Evolutionary conservation across 2,797 vertebrate genomes (phyloP), one percentile per base, ranked within the genome.

Genomic region (Typhlichthys subterraneus): DNA sequence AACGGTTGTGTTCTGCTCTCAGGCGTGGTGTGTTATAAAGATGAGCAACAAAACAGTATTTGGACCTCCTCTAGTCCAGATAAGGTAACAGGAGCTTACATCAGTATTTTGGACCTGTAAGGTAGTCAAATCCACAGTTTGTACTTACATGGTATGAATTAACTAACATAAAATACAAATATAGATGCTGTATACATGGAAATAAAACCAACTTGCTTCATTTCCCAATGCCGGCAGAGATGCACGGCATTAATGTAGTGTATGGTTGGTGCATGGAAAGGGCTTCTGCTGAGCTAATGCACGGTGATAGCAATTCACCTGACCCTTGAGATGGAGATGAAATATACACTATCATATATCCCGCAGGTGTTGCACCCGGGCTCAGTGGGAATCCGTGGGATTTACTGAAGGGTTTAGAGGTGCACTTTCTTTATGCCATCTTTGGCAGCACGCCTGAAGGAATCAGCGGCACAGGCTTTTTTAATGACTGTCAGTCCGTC

Each of bases 291-390:
- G 72, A 72, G 48, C 69, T 70, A 72, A 80, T 59, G 57, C 17
- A 1, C 42, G 10, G 52, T 67, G 76, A 64, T 50, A 67, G 62
- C 59, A 78, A 84, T 85, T 75, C 64, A 77, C 50, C 76, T 75
- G 75, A 72, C 69, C 82, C 82, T 66, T 61, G 71, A 78, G 67
- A 57, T 71, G 6, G 47, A 72, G 75, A 60, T 73, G 78, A 85
- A 82, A 77, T 82, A 72, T 82, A 81, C 80, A 69, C 84, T 88
- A 89, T 90, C 86, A 54, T 12, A 15, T 89, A 15, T 88, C 85
- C 70, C 80, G 80, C 87, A 89, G 84, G 88, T 88, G 87, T 88
- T 82, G 71, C 62, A 76, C 71, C 63, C 72, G 11, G 76, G 79
- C 81, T 84, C 81, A 71, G 63, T 45, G 55, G 33, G 74, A 70